These are phyloP conservation scores for Littorina saxatilis DNA, from an alignment of 1,140 invertebrate genomes.

Conservation along the genomic window DNA sequence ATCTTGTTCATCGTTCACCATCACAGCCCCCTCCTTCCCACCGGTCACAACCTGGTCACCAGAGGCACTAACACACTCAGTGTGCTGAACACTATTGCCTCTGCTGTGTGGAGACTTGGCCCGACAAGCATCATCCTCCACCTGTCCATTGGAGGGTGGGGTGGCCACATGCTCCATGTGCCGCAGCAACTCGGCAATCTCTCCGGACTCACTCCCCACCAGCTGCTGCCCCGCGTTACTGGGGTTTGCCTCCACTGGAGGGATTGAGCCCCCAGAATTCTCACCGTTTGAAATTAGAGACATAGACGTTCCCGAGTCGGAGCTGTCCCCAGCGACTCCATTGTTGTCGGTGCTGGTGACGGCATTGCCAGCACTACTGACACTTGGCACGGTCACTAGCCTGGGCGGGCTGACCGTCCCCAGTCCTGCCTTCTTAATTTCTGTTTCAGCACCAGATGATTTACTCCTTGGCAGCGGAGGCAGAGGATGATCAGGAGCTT, in stretches of 20 bases:
- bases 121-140: not conserved
- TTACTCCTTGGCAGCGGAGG: slow-evolving; percentile 3
- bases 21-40: slow-evolving; percentile 6
- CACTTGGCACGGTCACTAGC: slow-evolving; percentile 9
- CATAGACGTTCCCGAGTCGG: slow-evolving; percentile 47
- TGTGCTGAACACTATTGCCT: not conserved
- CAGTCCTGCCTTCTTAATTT: not conserved
- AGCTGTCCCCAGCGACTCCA: slow-evolving; percentile 41
- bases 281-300: slow-evolving; percentile 45
- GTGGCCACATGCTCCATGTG: not conserved
- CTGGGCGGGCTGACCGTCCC: slow-evolving; percentile 1
- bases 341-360: not conserved
- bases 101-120: not conserved
- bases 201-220: slow-evolving; percentile 7
- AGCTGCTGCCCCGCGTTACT: not conserved
- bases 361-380: not conserved
- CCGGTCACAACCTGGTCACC: not conserved
- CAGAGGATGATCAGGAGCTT: not conserved
- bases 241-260: not conserved
- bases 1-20: too few relatives aligned
- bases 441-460: slow-evolving; percentile 7
- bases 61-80: not conserved
- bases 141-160: not conserved
- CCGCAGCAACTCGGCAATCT: not conserved
- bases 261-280: slow-evolving; percentile 51